A percentile compares a stretch with the other conserved stretches of the same genome.
Conservation (phyloP, 2,113 vertebrate species). For the Upupa epops region DNA sequence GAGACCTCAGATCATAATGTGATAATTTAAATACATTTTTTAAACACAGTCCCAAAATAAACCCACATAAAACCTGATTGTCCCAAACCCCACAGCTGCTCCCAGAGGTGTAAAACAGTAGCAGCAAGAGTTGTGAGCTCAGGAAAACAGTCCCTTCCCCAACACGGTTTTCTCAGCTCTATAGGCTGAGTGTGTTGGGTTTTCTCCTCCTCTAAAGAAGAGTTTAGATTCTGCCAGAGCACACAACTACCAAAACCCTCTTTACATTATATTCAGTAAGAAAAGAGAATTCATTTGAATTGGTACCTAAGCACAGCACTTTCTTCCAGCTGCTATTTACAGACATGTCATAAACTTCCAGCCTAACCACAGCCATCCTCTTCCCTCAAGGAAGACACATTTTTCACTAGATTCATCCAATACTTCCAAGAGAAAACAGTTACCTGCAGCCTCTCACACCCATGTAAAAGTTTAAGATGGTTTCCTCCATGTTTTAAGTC, state of each 20-base stretch:
- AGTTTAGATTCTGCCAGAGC: background rate
- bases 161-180: background rate
- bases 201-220: background rate
- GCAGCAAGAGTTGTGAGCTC: background rate
- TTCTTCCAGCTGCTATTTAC: background rate
- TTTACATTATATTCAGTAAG: background rate
- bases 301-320: fast-evolving
- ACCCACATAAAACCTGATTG: background rate
- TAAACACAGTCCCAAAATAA: background rate
- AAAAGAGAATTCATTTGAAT: background rate
- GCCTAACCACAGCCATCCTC: background rate
- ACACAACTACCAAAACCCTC: background rate
- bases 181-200: fast-evolving
- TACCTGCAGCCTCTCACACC: background rate
- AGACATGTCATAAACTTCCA: background rate
- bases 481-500: background rate
- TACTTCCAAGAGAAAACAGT: background rate
- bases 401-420: background rate
- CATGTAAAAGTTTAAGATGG: background rate
- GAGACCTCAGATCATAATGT: background rate
- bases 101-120: background rate
- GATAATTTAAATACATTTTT: background rate
- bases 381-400: too few species aligned
- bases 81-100: background rate
- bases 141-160: background rate